Percentiles rank a stretch among this genome's conserved stretches.
Conservation (phyloP, 2,113 vertebrate species). For the Salvelinus fontinalis region DNA sequence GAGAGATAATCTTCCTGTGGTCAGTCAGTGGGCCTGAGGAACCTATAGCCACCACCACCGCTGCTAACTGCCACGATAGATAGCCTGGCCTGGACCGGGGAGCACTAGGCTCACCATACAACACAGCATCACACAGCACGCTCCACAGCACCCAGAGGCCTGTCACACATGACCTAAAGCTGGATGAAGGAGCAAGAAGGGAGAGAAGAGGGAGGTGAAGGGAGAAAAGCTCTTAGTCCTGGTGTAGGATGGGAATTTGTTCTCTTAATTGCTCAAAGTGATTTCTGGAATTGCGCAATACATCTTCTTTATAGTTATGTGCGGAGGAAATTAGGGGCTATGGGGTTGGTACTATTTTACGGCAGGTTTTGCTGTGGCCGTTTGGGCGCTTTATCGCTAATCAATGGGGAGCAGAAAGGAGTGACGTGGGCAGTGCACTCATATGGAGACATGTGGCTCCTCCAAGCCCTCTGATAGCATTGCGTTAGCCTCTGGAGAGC, state of each 20-base stretch:
- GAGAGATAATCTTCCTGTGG: slow-evolving; percentile 80
- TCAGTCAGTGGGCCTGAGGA: slow-evolving; percentile 62
- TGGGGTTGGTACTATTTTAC: slow-evolving; percentile 51
- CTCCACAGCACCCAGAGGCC: neutral
- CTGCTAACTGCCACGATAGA: slow-evolving; percentile 39
- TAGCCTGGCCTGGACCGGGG: slow-evolving; percentile 38
- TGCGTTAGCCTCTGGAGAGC: neutral
- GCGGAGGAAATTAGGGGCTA: slow-evolving; percentile 64
- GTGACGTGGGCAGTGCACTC: neutral
- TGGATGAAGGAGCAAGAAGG: neutral
- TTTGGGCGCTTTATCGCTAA: slow-evolving; percentile 52
- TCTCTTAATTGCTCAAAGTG: slow-evolving; percentile 64
- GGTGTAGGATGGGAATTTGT: slow-evolving; percentile 41
- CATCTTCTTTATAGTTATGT: slow-evolving; percentile 68
- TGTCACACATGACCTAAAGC: neutral
- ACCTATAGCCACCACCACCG: neutral
- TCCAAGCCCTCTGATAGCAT: neutral
- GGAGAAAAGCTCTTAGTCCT: neutral
- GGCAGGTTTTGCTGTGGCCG: slow-evolving; percentile 27
- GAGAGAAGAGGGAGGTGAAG: neutral
- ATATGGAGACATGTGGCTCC: neutral
- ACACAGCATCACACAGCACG: neutral
- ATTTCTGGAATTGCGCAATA: slow-evolving; percentile 62
- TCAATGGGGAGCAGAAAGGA: slow-evolving; percentile 65
- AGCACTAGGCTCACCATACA: neutral